Evolutionary conservation across 2,797 vertebrate species (phyloP), one percentile per base, ranked within the genome.

Genomic region (Danio albolineatus): DNA sequence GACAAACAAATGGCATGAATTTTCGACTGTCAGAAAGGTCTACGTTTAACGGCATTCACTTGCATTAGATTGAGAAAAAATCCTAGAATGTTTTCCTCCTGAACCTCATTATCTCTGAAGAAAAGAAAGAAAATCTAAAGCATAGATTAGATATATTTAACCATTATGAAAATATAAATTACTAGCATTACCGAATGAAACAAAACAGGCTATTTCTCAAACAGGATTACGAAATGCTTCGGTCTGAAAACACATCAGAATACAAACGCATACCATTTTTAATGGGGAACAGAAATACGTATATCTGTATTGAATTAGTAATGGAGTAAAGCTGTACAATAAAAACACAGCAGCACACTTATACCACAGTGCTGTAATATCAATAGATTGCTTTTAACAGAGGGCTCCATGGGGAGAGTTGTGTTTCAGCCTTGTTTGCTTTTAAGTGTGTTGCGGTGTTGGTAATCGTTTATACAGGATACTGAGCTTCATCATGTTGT

Each of bases 391-490:
- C 53, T 67, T 77, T 48, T 14, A 66, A 57, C 10, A 1, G 21
- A 0, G 6, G 53, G 16, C 43, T 39, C 66, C 66, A 10, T 39
- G 49, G 66, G 66, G 66, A 78, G 44, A 39, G 66, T 71, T 70
- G 54, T 71, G 44, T 78, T 71, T 71, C 64, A 69, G 19, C 54
- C 65, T 39, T 59, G 66, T 61, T 78, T 70, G 76, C 56, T 66
- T 64, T 75, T 10, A 14, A 61, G 43, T n/a, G 10, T 64, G 48
- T 54, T 76, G 49, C 28, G 46, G 84, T 86, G 85, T 87, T 61
- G 56, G 79, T 80, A 84, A 85, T 86, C 78, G 86, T 83, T 87
- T 91, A 87, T 86, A 73, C n/a, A n/a, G n/a, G n/a, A n/a, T 87
- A 43, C 53, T 87, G 86, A 73, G 51, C 87, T 79, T 83, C 81